Base-by-base conservation (phyloP, 2,113 vertebrate species). In the Serinus canaria region DNA sequence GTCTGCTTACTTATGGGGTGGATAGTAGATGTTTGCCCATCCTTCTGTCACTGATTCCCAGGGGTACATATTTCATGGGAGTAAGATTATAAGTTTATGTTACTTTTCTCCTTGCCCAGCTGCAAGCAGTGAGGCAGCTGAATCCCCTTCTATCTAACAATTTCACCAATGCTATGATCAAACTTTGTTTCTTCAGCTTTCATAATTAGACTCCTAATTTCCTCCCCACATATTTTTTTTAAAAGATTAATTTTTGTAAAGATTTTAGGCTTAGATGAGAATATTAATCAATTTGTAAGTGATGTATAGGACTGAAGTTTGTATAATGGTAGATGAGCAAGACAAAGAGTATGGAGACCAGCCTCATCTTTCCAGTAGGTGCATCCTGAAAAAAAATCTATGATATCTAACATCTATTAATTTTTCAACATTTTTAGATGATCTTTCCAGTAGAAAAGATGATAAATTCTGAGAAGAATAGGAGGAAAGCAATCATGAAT, bases 361-460 rank as follows among this genome's bases (percentile, higher is more conserved):
- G 4, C 9, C 14, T 58, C 5, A 7, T 83, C 28, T 55, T 88
- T 69, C 28, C 31, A 47, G 14, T 56, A n/a, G n/a, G 3, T 12
- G 9, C 3, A 31, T n/a, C 14, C 30, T 62, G 53, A 55, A 62
- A 75, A 75, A 60, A 41, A 25, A 27, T 35, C 15, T 72, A 9
- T 5, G 58, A 13, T 83, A 41, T 28, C 22, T 68, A 82, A 20
- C 72, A 52, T 58, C 17, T 91, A 4, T 90, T 87, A 3, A 46
- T 75, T 76, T 2, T 85, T 92, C 19, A 64, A 30, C 6, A 15
- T 94, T 96, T 82, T 31, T 76, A 99, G 98, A 87, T 20, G 97
- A 98, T 73, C 92, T 99, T 76, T 80, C 30, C 22, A 25, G 7
- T 52, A 44, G 20, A 50, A 93, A 67, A 82, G 30, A 39, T 18